These are phyloP conservation scores for Seira sanloemensis DNA, from an alignment of 2,888 invertebrate genomes.

Conservation along the genomic window DNA sequence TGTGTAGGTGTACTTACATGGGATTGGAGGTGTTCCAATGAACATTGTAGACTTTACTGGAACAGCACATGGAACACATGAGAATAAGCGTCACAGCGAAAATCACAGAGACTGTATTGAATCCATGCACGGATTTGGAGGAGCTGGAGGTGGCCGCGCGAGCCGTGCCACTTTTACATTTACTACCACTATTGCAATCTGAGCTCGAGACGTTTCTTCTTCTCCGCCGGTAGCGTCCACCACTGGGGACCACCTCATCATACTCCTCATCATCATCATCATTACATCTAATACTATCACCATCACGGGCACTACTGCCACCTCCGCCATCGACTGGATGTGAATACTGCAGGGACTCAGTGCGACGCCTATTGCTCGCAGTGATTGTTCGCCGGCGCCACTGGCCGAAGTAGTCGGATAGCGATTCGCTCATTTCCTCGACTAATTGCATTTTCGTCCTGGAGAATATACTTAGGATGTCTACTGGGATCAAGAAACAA, in stretches of 20 bases:
- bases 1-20: conserved; percentile 67
- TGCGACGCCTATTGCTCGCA: conserved; percentile 40
- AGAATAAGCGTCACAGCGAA: conserved; percentile 71
- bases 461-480: no score
- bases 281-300: conserved; percentile 19
- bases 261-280: not conserved
- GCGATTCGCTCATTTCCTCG: conserved; percentile 29
- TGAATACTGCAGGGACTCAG: conserved; percentile 15
- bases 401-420: conserved; percentile 50
- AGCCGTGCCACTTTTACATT: not conserved
- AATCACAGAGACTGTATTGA: conserved; percentile 70
- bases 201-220: not conserved
- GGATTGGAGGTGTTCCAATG: conserved; percentile 73
- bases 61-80: conserved; percentile 73
- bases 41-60: conserved; percentile 73
- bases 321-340: conserved; percentile 25
- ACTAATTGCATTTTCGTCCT: conserved; percentile 48
- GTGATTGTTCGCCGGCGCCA: conserved; percentile 55
- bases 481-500: no score
- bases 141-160: conserved; percentile 27
- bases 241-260: no score
- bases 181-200: conserved; percentile 19
- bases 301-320: conserved; percentile 31
- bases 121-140: conserved; percentile 61
- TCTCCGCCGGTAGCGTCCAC: not conserved